A percentile compares a stretch with the other conserved stretches of the same genome.
Evolutionary conservation across 2,888 invertebrate species (phyloP).

Genomic region (Synanthedon formicaeformis): DNA sequence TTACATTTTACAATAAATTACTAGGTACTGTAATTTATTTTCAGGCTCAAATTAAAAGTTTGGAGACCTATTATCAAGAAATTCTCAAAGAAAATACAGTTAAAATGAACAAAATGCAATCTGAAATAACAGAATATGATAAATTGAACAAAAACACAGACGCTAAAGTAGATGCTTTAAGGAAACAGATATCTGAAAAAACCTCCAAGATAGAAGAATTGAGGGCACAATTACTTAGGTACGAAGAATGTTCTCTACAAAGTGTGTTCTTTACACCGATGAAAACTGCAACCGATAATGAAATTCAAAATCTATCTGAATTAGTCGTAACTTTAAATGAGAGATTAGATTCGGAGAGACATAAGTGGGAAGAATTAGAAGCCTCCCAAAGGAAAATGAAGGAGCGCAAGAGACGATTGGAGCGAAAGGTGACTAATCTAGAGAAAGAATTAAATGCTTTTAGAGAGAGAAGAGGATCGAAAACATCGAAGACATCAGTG

Average conservation of each 20-base stretch:
- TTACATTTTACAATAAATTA: neutral
- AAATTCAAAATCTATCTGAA: conserved; percentile 71
- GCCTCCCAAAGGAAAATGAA: conserved; percentile 63
- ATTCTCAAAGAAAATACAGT: conserved; percentile 55
- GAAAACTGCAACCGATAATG: conserved; percentile 72
- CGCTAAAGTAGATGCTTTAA: conserved; percentile 60
- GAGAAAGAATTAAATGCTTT: conserved; percentile 34
- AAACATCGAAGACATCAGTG: conserved; percentile 30
- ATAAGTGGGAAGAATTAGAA: conserved; percentile 71
- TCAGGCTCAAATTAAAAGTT: conserved; percentile 61
- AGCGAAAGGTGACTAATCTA: conserved; percentile 29
- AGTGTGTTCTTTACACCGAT: conserved; percentile 63
- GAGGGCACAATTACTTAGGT: conserved; percentile 48
- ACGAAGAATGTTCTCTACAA: conserved; percentile 60
- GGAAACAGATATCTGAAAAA: conserved; percentile 57
- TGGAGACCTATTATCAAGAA: conserved; percentile 60
- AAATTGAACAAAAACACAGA: conserved; percentile 59
- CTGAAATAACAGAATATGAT: conserved; percentile 46
- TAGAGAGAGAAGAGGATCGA: conserved; percentile 40
- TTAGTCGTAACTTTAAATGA: conserved; percentile 68
- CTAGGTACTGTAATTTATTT: conserved; percentile 12
- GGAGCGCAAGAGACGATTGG: conserved; percentile 56
- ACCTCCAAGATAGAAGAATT: conserved; percentile 57
- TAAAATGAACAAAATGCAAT: conserved; percentile 60
- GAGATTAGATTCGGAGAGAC: conserved; percentile 71